phyloP scores from a whole-genome alignment of 2,888 invertebrate genomes.

The Spilosoma lubricipeda region DNA sequence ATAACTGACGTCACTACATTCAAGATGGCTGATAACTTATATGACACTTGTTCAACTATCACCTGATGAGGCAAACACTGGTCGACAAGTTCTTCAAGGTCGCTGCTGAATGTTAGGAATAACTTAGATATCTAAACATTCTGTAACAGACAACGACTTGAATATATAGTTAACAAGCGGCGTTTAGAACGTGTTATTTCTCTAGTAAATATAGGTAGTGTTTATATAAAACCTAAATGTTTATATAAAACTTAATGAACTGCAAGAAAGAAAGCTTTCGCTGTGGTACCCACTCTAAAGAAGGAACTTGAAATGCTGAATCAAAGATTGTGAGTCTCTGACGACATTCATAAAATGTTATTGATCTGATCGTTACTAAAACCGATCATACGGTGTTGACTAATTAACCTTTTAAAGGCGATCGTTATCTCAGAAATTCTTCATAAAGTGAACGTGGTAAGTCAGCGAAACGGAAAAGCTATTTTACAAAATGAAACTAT shows the following conservation, averaged over 20 bases:
- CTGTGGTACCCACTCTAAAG: neutral
- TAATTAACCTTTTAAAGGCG: too few relatives aligned
- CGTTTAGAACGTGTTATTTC: neutral
- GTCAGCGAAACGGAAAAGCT: neutral
- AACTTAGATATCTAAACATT: neutral
- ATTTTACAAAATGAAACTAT: neutral
- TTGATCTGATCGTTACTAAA: too few relatives aligned
- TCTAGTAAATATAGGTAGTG: neutral
- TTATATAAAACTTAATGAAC: neutral
- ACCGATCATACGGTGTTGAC: too few relatives aligned
- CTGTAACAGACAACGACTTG: neutral
- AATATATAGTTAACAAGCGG: neutral
- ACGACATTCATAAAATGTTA: neutral
- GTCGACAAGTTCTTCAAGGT: conserved; percentile 6
- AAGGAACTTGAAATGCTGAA: neutral
- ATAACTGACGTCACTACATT: conserved; percentile 6
- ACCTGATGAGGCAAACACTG: conserved; percentile 1
- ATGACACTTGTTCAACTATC: conserved; percentile 17
- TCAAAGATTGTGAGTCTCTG: neutral
- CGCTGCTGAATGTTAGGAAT: neutral
- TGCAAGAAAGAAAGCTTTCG: neutral
- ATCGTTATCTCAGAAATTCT: neutral
- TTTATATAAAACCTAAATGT: neutral
- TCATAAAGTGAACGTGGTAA: neutral
- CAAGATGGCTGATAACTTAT: conserved; percentile 14